Base-by-base conservation (phyloP, 1,140 invertebrate genomes). In the Magallana ariakensis region DNA sequence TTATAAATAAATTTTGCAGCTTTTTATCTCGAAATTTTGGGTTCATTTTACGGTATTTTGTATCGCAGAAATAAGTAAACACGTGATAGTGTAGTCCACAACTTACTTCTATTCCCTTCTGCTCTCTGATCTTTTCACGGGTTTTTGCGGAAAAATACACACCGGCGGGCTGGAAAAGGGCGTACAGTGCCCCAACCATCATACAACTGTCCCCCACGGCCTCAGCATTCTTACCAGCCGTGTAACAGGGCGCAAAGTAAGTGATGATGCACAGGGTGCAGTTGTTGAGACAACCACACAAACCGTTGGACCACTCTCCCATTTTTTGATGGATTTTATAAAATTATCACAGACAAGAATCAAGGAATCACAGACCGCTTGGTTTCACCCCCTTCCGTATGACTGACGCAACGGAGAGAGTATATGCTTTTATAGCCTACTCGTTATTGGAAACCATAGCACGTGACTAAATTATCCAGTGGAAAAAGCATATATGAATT, bases 221-320 rank as follows among this genome's bases (percentile, higher is more conserved):
- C 70, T 90, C 89, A 13, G 89, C 90, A 82, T 88, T 89, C 60
- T 87, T 89, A 53, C 89, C 89, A 13, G 70, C 86, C 58, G 87
- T 87, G 85, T 88, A 90, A 62, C 89, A 90, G 10, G 87, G 87
- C 2, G 62, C 81, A 13, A 90, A 75, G 46, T 87, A 84, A 6
- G 83, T 84, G 33, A 84, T 66, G 22, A 84, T 15, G 54, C 92
- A 94, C n/a, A 94, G 57, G 54, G 85, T 87, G 19, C 84, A 88
- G 82, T 93, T 91, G 85, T 89, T 87, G 83, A 93, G 92, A 75
- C 93, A 93, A 16, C 91, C 91, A 84, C 88, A 93, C 1, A 94
- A 82, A 26, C 90, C 90, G 46, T 94, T 87, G 53, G 90, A 60
- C 81, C 85, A 93, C 56, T 92, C 92, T 15, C 88, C 91, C 90